Percentiles rank a stretch among this genome's conserved stretches.
Conservation (phyloP, 2,113 vertebrate genomes). For the Peromyscus polionotus region DNA sequence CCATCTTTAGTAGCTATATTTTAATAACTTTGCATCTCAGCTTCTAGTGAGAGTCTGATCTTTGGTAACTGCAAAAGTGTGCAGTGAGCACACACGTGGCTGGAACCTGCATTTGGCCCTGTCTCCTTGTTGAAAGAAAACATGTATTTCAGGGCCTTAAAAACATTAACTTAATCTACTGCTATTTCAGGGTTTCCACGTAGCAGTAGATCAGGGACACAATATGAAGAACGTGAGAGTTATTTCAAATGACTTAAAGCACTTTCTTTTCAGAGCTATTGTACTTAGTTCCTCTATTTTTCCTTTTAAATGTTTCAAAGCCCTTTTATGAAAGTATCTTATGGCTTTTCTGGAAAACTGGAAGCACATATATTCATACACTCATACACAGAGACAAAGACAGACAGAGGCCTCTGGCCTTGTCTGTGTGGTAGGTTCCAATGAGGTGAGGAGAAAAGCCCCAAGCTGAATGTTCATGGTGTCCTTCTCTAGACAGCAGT, state of each 20-base stretch:
- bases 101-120: background rate
- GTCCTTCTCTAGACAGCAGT: background rate
- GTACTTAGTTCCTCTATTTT: background rate
- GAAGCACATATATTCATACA: background rate
- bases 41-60: background rate
- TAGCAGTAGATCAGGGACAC: background rate
- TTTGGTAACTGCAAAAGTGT: background rate
- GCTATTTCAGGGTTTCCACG: background rate
- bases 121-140: background rate
- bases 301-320: background rate
- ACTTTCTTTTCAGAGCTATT: background rate
- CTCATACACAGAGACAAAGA: background rate
- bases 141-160: background rate
- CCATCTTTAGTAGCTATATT: background rate
- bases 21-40: background rate
- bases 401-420: background rate
- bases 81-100: background rate
- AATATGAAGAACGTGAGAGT: background rate
- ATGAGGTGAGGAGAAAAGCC: background rate
- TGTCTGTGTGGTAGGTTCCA: background rate
- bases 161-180: background rate
- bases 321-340: background rate
- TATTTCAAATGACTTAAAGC: background rate
- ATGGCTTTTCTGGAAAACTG: background rate
- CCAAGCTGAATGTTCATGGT: background rate